Evolutionary conservation across 2,888 invertebrate genomes (phyloP).

Genomic region (Tinea pellionella): DNA sequence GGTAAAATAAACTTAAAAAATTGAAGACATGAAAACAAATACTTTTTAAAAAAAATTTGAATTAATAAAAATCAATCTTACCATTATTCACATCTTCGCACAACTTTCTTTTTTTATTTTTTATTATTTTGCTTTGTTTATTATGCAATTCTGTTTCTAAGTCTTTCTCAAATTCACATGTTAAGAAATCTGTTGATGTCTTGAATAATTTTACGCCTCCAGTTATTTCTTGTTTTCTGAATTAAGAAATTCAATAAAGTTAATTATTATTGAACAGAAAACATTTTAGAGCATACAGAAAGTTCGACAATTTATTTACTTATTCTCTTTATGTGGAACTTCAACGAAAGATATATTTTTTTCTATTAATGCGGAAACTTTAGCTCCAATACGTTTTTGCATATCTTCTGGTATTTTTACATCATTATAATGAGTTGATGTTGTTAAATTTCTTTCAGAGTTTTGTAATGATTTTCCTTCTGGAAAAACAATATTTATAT

Average conservation of each 20-base stretch:
- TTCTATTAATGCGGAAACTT: constrained; percentile 57
- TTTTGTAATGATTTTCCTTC: constrained; percentile 25
- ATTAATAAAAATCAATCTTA: constrained; percentile 18
- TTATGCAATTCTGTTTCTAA: constrained; percentile 43
- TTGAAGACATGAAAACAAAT: no score
- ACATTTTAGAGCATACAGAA: no score
- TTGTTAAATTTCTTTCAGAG: constrained; percentile 49
- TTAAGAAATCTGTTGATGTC: constrained; percentile 44
- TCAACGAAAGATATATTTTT: constrained; percentile 53
- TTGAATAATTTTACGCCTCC: constrained; percentile 61
- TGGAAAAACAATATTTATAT: not conserved
- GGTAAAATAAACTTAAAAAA: no score
- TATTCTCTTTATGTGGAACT: constrained; percentile 17
- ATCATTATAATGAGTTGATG: constrained; percentile 64
- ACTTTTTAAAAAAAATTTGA: no score
- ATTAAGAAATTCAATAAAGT: not conserved
- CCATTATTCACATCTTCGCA: constrained; percentile 30
- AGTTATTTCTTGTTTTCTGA: constrained; percentile 44
- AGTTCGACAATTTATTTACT: not conserved
- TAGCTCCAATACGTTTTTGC: constrained; percentile 59
- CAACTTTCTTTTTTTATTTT: constrained; percentile 27
- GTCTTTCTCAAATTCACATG: constrained; percentile 41
- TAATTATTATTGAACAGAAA: no score
- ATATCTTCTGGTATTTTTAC: constrained; percentile 62
- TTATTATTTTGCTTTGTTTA: constrained; percentile 34